A percentile compares a stretch with the other conserved stretches of the same genome.
Conservation (phyloP, 2,113 vertebrate genomes). For the Menidia beryllina region DNA sequence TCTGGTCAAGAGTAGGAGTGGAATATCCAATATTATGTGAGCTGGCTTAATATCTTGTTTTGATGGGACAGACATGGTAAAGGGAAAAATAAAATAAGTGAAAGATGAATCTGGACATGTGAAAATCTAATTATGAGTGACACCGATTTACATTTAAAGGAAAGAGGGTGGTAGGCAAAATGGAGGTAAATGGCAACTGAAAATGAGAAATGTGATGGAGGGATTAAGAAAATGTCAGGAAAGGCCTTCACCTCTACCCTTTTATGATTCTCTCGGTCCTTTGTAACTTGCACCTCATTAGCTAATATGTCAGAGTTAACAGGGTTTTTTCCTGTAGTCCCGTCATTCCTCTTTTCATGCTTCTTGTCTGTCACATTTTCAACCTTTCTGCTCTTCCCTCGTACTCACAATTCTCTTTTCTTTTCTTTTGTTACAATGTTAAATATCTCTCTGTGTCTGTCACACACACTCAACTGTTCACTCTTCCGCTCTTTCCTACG, state of each 20-base stretch:
- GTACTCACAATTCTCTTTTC: not conserved
- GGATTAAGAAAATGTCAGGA: conserved; percentile 67
- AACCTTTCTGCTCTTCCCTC: not conserved
- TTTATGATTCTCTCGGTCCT: conserved; percentile 28
- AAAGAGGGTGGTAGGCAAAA: conserved; percentile 42
- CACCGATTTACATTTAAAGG: conserved; percentile 49
- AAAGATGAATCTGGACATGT: conserved; percentile 32
- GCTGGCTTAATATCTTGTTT: conserved; percentile 58
- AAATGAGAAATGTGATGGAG: conserved; percentile 62
- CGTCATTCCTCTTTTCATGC: conserved; percentile 2
- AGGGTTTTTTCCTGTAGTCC: conserved; percentile 3
- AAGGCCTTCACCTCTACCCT: conserved; percentile 39
- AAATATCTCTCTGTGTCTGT: conserved; percentile 6
- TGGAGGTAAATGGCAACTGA: conserved; percentile 28
- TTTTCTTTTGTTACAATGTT: not conserved
- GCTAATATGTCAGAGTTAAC: conserved; percentile 20
- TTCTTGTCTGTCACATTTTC: not conserved
- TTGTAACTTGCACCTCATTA: conserved; percentile 44
- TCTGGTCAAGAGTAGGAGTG: conserved; percentile 29
- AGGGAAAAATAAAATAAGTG: conserved; percentile 22
- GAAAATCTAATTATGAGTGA: conserved; percentile 59
- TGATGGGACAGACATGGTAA: conserved; percentile 42
- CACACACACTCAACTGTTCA: not conserved
- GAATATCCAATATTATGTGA: conserved; percentile 19
- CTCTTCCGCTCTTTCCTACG: not conserved